Percentiles rank a stretch among this genome's conserved stretches.
These are phyloP conservation scores for Lutra lutra DNA, from an alignment of 2,797 vertebrate species.

Conservation along the genomic window DNA sequence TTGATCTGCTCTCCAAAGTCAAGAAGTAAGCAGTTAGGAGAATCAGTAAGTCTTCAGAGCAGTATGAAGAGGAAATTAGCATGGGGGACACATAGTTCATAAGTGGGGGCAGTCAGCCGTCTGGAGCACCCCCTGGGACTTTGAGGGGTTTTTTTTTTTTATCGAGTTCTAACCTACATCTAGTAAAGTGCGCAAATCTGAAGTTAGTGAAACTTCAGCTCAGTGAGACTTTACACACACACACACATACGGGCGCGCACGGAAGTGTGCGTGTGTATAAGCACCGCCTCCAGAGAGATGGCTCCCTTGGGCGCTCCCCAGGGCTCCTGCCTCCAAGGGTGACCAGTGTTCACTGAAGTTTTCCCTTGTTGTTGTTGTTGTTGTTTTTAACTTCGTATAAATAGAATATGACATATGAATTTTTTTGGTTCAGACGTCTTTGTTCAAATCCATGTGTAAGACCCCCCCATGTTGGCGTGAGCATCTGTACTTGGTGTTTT, in stretches of 20 bases:
- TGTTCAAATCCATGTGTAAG: not conserved
- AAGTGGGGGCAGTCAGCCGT: not conserved
- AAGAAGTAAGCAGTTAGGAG: not conserved
- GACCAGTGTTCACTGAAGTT: not conserved
- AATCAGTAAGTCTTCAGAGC: not conserved
- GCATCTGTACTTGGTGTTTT: not conserved
- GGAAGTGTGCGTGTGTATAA: too few species aligned
- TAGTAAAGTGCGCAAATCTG: not conserved
- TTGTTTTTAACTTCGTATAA: not conserved
- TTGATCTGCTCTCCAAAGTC: not conserved
- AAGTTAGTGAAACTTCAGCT: not conserved
- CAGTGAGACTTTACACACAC: not conserved
- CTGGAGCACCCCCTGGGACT: not conserved
- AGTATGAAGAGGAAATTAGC: not conserved
- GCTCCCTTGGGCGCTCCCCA: not conserved
- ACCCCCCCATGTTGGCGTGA: not conserved
- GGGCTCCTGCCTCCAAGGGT: not conserved
- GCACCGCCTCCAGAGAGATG: not conserved
- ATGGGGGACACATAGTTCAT: not conserved
- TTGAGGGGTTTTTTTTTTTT: not conserved
- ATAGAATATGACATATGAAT: not conserved
- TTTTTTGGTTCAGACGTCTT: not conserved
- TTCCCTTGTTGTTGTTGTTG: not conserved
- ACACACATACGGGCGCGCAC: not conserved
- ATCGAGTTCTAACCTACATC: not conserved